Evolutionary conservation across 2,888 invertebrate genomes (phyloP).

Genomic region (Onthophagus sagittarius): DNA sequence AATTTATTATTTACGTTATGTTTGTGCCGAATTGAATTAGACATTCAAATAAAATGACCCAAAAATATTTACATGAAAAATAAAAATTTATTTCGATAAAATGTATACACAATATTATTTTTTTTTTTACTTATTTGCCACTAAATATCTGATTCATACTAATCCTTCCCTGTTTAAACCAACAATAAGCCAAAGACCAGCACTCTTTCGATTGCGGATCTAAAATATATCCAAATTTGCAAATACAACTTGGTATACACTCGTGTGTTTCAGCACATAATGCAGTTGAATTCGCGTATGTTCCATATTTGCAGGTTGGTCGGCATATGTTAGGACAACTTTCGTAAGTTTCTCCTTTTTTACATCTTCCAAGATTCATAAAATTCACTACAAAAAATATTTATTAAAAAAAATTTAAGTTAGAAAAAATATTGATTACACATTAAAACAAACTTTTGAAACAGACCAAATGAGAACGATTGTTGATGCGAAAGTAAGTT

Average conservation of each 20-base stretch:
- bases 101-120: background rate
- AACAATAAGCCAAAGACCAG: slow-evolving; percentile 19
- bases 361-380: slow-evolving; percentile 12
- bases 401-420: no score
- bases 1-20: background rate
- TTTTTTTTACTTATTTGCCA: slow-evolving; percentile 9
- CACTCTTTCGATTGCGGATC: slow-evolving; percentile 20
- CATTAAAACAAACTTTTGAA: no score
- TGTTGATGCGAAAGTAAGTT: no score
- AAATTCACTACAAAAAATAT: no score
- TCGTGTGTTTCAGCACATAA: slow-evolving; percentile 8
- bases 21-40: background rate
- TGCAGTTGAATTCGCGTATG: slow-evolving; percentile 7
- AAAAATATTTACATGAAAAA: background rate
- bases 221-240: slow-evolving; percentile 16
- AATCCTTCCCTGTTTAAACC: slow-evolving; percentile 5
- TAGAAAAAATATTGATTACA: no score
- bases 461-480: no score
- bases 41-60: background rate
- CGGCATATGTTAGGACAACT: slow-evolving; percentile 18
- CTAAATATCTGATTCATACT: slow-evolving; percentile 9
- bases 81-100: background rate
- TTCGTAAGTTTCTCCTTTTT: slow-evolving; percentile 10
- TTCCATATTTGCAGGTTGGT: slow-evolving; percentile 19
- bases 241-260: slow-evolving; percentile 18